Conservation (phyloP, 2,888 invertebrate species). For the Xestia ashworthii region DNA sequence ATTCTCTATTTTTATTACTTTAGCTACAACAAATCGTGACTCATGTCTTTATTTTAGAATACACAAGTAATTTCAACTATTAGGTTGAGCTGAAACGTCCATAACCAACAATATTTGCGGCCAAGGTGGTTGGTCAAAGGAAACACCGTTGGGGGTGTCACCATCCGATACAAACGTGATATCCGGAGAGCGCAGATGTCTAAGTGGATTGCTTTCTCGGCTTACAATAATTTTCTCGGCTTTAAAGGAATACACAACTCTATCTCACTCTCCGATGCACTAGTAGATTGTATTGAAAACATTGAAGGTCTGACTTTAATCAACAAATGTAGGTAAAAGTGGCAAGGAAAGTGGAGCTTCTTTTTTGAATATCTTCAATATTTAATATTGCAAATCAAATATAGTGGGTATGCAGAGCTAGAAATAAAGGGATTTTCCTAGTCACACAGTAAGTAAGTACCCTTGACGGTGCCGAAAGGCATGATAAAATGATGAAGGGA, state of each 20-base stretch:
- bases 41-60: not conserved
- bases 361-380: conserved; percentile 9
- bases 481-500: too few relatives aligned
- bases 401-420: not conserved
- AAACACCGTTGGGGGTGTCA: conserved; percentile 47
- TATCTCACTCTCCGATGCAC: conserved; percentile 46
- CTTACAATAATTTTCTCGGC: conserved; percentile 49
- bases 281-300: conserved; percentile 58
- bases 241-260: conserved; percentile 43
- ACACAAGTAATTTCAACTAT: not conserved
- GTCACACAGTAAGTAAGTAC: too few relatives aligned
- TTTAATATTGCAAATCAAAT: conserved; percentile 5
- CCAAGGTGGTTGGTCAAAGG: conserved; percentile 17
- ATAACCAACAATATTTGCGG: conserved; percentile 24
- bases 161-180: conserved; percentile 61
- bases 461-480: too few relatives aligned
- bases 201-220: conserved; percentile 65
- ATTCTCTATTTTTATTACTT: not conserved
- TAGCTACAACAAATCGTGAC: not conserved
- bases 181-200: conserved; percentile 53
- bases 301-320: conserved; percentile 37
- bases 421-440: not conserved
- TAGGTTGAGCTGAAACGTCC: not conserved
- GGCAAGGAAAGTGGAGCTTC: not conserved
- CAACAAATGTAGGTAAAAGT: conserved; percentile 53